Conservation (phyloP, 2,888 invertebrate genomes). For the Odontothrips loti region DNA sequence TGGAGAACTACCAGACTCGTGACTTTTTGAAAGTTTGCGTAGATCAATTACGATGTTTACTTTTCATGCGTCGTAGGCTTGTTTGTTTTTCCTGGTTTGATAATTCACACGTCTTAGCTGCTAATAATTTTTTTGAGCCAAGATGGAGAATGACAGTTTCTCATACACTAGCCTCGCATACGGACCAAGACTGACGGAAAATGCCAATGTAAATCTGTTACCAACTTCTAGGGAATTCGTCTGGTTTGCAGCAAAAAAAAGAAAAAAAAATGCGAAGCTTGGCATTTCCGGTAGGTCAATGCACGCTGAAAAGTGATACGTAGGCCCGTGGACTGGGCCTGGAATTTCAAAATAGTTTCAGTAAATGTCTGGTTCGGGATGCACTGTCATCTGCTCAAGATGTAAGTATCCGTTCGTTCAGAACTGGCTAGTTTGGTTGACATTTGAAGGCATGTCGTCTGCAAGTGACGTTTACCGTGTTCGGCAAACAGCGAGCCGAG, state of each 20-base stretch:
- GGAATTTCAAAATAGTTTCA: background rate
- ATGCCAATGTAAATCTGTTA: no score
- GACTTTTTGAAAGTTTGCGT: no score
- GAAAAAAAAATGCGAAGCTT: constrained; percentile 41
- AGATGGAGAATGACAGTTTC: no score
- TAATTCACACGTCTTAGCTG: no score
- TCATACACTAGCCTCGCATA: no score
- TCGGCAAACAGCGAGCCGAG: background rate
- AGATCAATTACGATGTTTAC: no score
- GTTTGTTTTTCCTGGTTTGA: no score
- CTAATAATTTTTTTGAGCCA: no score
- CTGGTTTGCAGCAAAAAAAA: constrained; percentile 32
- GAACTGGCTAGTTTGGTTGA: background rate
- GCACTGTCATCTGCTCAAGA: background rate
- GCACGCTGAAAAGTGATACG: constrained; percentile 26
- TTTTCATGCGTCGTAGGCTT: no score
- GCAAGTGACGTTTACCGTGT: background rate
- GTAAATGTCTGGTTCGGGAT: background rate
- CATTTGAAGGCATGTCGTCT: background rate
- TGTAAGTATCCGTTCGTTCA: background rate
- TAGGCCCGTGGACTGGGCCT: background rate
- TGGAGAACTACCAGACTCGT: no score
- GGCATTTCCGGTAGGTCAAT: constrained; percentile 42
- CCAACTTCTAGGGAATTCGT: background rate
- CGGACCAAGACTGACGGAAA: no score